A percentile compares a stretch with the other conserved stretches of the same genome.
Conservation (phyloP, 2,888 invertebrate genomes). For the Melinopterus prodromus region DNA sequence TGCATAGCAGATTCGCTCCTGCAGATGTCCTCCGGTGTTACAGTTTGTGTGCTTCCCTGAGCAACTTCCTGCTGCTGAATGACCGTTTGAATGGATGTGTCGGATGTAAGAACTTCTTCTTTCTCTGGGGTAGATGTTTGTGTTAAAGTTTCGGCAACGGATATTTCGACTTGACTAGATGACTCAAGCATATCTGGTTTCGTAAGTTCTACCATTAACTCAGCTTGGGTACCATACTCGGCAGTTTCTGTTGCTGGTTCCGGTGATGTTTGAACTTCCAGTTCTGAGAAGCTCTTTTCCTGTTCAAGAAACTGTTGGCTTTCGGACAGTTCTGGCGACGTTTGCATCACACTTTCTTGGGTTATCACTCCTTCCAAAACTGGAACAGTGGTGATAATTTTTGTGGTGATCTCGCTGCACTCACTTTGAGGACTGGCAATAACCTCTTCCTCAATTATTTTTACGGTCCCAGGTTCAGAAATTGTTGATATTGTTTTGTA, state of each 20-base stretch:
- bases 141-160: conserved; percentile 40
- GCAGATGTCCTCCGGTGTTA: conserved; percentile 48
- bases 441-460: conserved; percentile 72
- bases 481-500: conserved; percentile 68
- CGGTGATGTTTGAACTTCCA: conserved; percentile 63
- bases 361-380: conserved; percentile 67
- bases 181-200: conserved; percentile 46
- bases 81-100: conserved; percentile 60
- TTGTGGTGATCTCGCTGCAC: conserved; percentile 62
- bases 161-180: conserved; percentile 42
- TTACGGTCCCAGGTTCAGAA: conserved; percentile 68
- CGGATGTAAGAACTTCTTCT: conserved; percentile 52
- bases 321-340: conserved; percentile 64
- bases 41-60: conserved; percentile 55
- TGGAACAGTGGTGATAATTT: conserved; percentile 65
- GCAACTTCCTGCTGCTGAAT: conserved; percentile 53
- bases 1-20: conserved; percentile 57
- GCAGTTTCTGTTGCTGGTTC: conserved; percentile 48
- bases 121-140: conserved; percentile 50
- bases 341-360: conserved; percentile 67
- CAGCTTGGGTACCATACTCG: conserved; percentile 34
- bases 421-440: conserved; percentile 66
- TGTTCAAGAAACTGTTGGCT: conserved; percentile 57
- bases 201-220: conserved; percentile 44
- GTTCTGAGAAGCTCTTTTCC: conserved; percentile 58